phyloP scores from a whole-genome alignment of 2,888 invertebrate species.

The Eristalis tenax region DNA sequence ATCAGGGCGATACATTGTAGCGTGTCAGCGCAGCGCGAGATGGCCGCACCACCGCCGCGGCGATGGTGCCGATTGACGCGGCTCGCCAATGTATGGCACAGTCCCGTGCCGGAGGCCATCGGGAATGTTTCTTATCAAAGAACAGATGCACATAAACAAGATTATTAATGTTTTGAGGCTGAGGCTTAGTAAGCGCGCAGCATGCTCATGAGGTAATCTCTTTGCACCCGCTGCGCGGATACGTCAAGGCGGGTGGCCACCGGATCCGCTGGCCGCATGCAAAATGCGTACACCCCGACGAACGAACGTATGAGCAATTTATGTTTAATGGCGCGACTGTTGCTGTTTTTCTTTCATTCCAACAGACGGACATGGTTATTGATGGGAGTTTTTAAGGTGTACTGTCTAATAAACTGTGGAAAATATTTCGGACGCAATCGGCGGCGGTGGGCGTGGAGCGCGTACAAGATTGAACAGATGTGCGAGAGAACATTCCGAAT shows the following conservation, averaged over 20 bases:
- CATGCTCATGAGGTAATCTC: conserved; percentile 63
- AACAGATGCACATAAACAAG: conserved; percentile 66
- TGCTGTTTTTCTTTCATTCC: conserved; percentile 47
- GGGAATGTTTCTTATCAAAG: conserved; percentile 60
- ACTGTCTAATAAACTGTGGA: conserved; percentile 43
- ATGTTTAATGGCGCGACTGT: conserved; percentile 52
- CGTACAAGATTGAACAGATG: conserved; percentile 56
- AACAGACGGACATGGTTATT: conserved; percentile 54
- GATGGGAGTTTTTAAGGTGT: conserved; percentile 54
- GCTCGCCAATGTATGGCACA: background rate
- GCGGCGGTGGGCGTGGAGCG: conserved; percentile 3
- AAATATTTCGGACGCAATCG: conserved; percentile 21
- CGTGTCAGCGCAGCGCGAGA: background rate
- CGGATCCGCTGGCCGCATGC: conserved; percentile 28
- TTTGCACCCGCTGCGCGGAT: conserved; percentile 54
- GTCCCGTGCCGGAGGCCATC: background rate
- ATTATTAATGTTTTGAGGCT: conserved; percentile 61
- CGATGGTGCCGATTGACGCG: background rate
- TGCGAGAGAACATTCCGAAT: background rate
- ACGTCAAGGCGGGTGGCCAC: conserved; percentile 47
- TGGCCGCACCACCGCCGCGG: no score
- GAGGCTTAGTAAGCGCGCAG: conserved; percentile 51
- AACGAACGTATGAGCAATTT: conserved; percentile 17
- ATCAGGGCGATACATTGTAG: conserved; percentile 18
- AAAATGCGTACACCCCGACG: conserved; percentile 32